Evolutionary conservation across 2,797 vertebrate genomes (phyloP).

Genomic region (Brotula barbata): DNA sequence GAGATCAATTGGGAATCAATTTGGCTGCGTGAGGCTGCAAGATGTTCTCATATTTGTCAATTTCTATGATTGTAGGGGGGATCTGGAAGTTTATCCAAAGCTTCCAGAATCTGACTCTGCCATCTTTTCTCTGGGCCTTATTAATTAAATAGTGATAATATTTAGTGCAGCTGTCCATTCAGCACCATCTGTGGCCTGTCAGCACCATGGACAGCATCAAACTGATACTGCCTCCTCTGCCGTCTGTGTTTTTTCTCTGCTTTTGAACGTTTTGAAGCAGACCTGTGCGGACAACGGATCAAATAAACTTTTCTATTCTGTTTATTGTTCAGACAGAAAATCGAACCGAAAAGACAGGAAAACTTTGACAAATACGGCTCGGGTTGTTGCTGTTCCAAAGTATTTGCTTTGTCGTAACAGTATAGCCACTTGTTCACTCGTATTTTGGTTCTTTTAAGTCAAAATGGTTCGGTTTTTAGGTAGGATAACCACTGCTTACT

Average conservation of each 20-base stretch:
- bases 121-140: slow-evolving; percentile 2
- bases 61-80: too few species aligned
- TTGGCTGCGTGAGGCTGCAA: neutral
- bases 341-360: slow-evolving; percentile 39
- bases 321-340: slow-evolving; percentile 45
- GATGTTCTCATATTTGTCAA: neutral
- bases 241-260: slow-evolving; percentile 26
- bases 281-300: slow-evolving; percentile 40
- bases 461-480: neutral
- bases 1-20: slow-evolving; percentile 4
- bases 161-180: slow-evolving; percentile 19
- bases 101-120: slow-evolving; percentile 3
- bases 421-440: neutral
- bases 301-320: slow-evolving; percentile 46
- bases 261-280: slow-evolving; percentile 37
- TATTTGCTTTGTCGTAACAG: neutral
- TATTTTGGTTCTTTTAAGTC: neutral
- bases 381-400: slow-evolving; percentile 24
- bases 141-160: slow-evolving; percentile 25
- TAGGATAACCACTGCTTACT: too few species aligned
- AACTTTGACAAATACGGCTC: slow-evolving; percentile 32
- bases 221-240: slow-evolving; percentile 22
- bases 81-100: slow-evolving; percentile 10
- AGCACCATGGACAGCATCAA: slow-evolving; percentile 48
- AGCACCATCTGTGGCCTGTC: slow-evolving; percentile 22